A percentile compares a stretch with the other conserved stretches of the same genome.
These are phyloP conservation scores for Naso thynnoides DNA, from an alignment of 2,797 vertebrate species.

Conservation along the genomic window DNA sequence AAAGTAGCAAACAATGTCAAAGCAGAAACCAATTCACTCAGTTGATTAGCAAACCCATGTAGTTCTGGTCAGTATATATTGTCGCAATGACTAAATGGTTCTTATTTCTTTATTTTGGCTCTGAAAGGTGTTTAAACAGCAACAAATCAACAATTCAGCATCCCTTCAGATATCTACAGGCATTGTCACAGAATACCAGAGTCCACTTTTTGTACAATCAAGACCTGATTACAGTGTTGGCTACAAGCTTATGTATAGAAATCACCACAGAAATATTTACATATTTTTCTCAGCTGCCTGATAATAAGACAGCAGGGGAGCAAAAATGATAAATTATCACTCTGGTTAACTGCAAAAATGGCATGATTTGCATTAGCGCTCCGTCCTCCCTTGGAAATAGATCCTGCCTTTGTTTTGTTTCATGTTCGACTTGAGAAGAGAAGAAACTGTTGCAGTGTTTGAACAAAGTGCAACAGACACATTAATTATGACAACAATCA, in stretches of 20 bases:
- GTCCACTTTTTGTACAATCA: background rate
- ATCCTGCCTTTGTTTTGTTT: slow-evolving; percentile 12
- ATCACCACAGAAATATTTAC: slow-evolving; percentile 10
- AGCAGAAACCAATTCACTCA: background rate
- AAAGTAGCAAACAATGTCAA: background rate
- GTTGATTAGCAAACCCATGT: background rate
- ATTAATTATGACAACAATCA: slow-evolving; percentile 52
- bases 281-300: slow-evolving; percentile 2
- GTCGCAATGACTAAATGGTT: background rate
- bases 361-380: slow-evolving; percentile 19
- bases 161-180: background rate
- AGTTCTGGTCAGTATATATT: background rate
- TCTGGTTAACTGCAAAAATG: slow-evolving; percentile 24
- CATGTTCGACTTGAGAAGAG: slow-evolving; percentile 17
- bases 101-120: background rate
- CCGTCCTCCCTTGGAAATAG: background rate
- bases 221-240: background rate
- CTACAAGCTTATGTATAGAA: background rate
- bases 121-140: background rate
- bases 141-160: background rate
- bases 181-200: background rate
- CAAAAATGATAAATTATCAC: slow-evolving; percentile 29
- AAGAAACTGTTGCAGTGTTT: slow-evolving; percentile 7
- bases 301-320: slow-evolving; percentile 27
- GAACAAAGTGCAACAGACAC: slow-evolving; percentile 39